Evolutionary conservation across 2,888 invertebrate species (phyloP), one percentile per base, ranked within the genome.

Genomic region (Mesorhabditis sp.): DNA sequence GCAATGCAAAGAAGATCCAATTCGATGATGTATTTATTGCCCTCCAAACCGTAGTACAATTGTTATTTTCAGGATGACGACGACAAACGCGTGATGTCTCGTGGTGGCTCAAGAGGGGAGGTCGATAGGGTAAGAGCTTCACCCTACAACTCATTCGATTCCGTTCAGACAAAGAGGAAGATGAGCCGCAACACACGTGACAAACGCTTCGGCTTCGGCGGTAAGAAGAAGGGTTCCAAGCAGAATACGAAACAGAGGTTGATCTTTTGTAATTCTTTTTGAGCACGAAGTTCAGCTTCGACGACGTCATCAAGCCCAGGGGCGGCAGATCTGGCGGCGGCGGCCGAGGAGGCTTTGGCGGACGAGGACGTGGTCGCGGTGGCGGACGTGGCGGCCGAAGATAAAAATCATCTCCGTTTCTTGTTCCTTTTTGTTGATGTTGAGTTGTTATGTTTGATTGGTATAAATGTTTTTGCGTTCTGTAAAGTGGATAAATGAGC

Each of bases 161-260:
- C n/a, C n/a, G 58, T 50, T 50, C 15, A 62, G 63, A 28, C 6
- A 28, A 62, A 62, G 41, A 70, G 69, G 28, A 72, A 70, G 28
- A 66, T 70, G 58, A 72, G 66, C 45, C 45, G 66, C 10, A 44
- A 78, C 62, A 66, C 71, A 64, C 74, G 75, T 85, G 91, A 94
- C 85, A 89, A 91, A 70, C 94, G 92, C 86, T 97, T 92, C 87
- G 96, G 97, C 0, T 95, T 92, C 87, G 96, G 97, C 45, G 96
- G 96, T 0, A 94, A 93, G 86, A 97, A 97, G 88, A 92, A 92
- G 83, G 92, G 94, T 0, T 89, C 90, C 0, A 97, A 97, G 86
- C 88, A 90, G 65, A 97, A 97, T 85, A 93, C 93, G 0, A 91
- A 90, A 77, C 90, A 92, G 0, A 94, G 82, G 74, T 82, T 61